These are phyloP conservation scores for Molossus molossus DNA, from an alignment of 2,797 vertebrate genomes.

Conservation along the genomic window DNA sequence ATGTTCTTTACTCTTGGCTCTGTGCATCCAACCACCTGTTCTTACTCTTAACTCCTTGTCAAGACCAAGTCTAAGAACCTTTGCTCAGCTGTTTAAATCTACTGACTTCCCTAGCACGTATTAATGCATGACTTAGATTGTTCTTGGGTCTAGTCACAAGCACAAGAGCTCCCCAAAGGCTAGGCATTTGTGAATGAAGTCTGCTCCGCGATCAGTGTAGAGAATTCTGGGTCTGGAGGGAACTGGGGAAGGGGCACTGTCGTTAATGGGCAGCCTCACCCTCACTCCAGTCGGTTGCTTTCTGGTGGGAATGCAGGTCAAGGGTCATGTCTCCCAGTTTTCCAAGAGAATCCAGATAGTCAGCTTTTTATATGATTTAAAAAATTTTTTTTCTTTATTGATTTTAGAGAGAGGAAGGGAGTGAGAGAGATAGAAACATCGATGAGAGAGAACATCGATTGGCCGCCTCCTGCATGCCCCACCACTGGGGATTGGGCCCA, in stretches of 20 bases:
- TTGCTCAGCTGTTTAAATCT: background rate
- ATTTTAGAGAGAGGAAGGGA: no score
- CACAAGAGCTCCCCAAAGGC: background rate
- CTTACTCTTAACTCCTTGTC: background rate
- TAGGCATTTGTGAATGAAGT: background rate
- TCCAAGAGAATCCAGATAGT: background rate
- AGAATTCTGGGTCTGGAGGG: background rate
- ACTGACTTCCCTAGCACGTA: background rate
- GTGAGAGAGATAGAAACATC: no score
- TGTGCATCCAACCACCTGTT: background rate
- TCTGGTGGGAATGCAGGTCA: background rate
- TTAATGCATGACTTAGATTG: background rate
- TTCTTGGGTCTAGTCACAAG: background rate
- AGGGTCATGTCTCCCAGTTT: conserved; percentile 17
- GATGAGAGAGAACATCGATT: no score
- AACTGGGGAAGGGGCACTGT: background rate
- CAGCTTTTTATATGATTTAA: background rate
- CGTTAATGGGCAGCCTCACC: background rate
- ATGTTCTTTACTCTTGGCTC: background rate
- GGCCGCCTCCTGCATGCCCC: no score
- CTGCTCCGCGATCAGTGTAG: background rate
- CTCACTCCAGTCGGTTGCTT: background rate
- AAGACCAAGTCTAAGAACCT: background rate
- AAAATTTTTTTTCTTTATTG: no score
- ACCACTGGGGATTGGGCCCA: no score